These are phyloP conservation scores for Oxycera nigricornis DNA, from an alignment of 2,888 invertebrate species.

Conservation along the genomic window DNA sequence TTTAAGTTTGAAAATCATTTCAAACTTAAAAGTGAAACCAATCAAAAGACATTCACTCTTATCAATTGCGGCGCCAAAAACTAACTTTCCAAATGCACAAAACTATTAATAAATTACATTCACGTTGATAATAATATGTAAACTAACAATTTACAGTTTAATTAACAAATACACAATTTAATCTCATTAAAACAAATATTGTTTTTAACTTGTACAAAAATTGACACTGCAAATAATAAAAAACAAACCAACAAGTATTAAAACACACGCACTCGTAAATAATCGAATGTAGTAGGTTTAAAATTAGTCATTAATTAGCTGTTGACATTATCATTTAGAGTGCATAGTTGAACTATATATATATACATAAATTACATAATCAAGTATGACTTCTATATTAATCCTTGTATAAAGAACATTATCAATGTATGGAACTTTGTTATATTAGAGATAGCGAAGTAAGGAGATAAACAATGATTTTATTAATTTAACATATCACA, in stretches of 20 bases:
- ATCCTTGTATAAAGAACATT: slow-evolving; percentile 26
- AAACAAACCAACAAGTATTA: not conserved
- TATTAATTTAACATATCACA: slow-evolving; percentile 39
- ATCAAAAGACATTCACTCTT: too few relatives aligned
- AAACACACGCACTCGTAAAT: slow-evolving; percentile 31
- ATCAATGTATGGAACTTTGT: slow-evolving; percentile 11
- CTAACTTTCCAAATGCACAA: too few relatives aligned
- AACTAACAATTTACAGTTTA: too few relatives aligned
- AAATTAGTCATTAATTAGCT: not conserved
- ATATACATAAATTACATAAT: slow-evolving; percentile 2
- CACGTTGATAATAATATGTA: too few relatives aligned
- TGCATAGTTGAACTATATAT: slow-evolving; percentile 23
- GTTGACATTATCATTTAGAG: slow-evolving; percentile 3
- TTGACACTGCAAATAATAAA: not conserved
- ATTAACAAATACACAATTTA: too few relatives aligned
- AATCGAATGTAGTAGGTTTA: slow-evolving; percentile 24
- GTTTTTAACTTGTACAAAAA: not conserved
- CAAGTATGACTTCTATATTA: not conserved
- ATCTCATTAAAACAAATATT: too few relatives aligned
- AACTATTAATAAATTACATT: too few relatives aligned
- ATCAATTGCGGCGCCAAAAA: too few relatives aligned
- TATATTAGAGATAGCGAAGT: slow-evolving; percentile 21
- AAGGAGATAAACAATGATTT: slow-evolving; percentile 20
- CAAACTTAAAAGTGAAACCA: too few relatives aligned
- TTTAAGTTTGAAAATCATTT: too few relatives aligned